A percentile compares a stretch with the other conserved stretches of the same genome.
Evolutionary conservation across 2,113 vertebrate genomes (phyloP).

Genomic region (Eleginops maclovinus): DNA sequence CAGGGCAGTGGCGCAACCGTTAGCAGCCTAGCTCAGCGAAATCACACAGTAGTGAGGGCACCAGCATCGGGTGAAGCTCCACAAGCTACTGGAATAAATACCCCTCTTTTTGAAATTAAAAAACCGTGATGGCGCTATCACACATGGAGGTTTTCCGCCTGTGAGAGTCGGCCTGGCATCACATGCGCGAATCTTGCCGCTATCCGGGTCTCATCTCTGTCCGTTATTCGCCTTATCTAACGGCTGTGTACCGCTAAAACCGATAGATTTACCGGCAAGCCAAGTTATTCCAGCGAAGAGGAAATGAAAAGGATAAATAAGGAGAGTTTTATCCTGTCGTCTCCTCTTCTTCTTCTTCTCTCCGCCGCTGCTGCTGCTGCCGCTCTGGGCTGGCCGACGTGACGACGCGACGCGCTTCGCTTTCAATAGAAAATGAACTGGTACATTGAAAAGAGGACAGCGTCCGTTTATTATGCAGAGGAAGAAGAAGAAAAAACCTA

Average conservation of each 20-base stretch:
- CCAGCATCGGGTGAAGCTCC: constrained; percentile 37
- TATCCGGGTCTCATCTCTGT: constrained; percentile 47
- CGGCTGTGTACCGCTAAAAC: constrained; percentile 19
- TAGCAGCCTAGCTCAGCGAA: constrained; percentile 69
- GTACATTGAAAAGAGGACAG: constrained; percentile 18
- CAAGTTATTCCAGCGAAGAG: constrained; percentile 29
- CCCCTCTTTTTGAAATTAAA: neutral
- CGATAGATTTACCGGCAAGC: neutral
- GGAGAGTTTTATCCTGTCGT: neutral
- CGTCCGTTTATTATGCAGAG: constrained; percentile 36
- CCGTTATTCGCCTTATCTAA: constrained; percentile 73
- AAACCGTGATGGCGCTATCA: neutral
- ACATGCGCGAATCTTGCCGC: constrained; percentile 51
- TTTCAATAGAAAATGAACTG: constrained; percentile 39
- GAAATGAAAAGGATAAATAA: neutral
- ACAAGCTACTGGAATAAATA: constrained; percentile 12
- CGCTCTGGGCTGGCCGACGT: constrained; percentile 17
- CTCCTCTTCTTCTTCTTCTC: constrained; percentile 2
- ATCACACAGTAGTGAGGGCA: constrained; percentile 30
- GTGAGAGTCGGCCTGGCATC: constrained; percentile 6
- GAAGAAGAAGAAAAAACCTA: neutral
- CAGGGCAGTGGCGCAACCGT: constrained; percentile 45
- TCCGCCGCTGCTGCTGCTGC: neutral
- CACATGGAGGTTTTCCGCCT: neutral
- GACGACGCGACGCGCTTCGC: constrained; percentile 46